phyloP scores from a whole-genome alignment of 2,888 invertebrate species.

The Epinotia demarniana region DNA sequence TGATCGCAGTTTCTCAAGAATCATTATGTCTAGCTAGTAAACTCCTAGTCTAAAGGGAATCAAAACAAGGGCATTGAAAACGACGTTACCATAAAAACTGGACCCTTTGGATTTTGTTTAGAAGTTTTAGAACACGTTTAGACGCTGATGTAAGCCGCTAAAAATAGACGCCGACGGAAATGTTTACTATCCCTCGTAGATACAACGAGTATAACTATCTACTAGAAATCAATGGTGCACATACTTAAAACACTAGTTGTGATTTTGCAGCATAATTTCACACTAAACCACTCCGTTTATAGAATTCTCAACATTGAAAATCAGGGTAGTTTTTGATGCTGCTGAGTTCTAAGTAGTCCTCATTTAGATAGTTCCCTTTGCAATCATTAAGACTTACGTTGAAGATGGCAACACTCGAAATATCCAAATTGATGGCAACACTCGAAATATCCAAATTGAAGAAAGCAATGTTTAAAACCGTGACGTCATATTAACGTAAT shows the following conservation, averaged over 20 bases:
- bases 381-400: background rate
- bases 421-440: slow-evolving; percentile 31
- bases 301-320: background rate
- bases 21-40: background rate
- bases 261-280: background rate
- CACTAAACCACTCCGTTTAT: background rate
- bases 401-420: slow-evolving; percentile 28
- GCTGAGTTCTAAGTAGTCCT: background rate
- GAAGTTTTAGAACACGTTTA: slow-evolving; percentile 46
- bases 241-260: slow-evolving; percentile 6
- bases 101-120: slow-evolving; percentile 60
- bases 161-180: slow-evolving; percentile 74
- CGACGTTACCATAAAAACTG: slow-evolving; percentile 43
- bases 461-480: slow-evolving; percentile 41
- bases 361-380: background rate
- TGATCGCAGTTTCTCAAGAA: background rate
- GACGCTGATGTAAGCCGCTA: slow-evolving; percentile 74
- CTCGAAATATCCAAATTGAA: slow-evolving; percentile 29
- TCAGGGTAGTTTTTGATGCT: background rate
- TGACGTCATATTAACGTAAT: slow-evolving; percentile 74
- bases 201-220: slow-evolving; percentile 59
- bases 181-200: slow-evolving; percentile 72
- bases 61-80: slow-evolving; percentile 38
- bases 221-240: slow-evolving; percentile 41
- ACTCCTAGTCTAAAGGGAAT: slow-evolving; percentile 17